Base-by-base conservation (phyloP, 2,797 vertebrate species). In the Clarias pachynema region DNA sequence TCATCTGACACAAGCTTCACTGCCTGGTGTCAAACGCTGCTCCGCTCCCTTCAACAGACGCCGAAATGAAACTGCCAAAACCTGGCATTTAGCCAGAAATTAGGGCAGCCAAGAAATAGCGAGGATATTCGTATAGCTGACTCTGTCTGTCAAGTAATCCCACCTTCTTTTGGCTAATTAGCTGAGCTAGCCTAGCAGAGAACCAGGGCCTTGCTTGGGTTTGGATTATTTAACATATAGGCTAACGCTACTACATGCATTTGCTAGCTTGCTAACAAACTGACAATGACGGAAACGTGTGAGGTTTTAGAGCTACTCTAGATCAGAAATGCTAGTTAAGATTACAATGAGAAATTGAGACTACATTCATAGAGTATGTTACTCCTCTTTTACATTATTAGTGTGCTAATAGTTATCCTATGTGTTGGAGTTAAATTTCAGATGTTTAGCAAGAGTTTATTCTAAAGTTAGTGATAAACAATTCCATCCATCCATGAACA, bases 31-130 rank as follows among this genome's bases (percentile, higher is more conserved):
- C 89, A 92, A 92, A 88, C 68, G 70, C 73, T 81, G 57, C 68
- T 69, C 53, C 78, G 59, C 87, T 91, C 87, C 86, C 89, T 89
- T 57, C 72, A 91, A 91, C 91, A 91, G 92, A 92, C 83, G 69
- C 84, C 87, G 84, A 91, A 93, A 93, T 88, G 88, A 87, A 87
- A 87, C 85, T 8, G 10, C 73, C 79, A 79, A 84, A 89, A 87
- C 69, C 24, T 91, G 93, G 92, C 88, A 69, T 37, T 10, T 40
- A 81, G 89, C 92, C 91, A 92, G 53, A 49, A 62, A 49, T 65
- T n/a, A 86, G 65, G 37, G 65, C 29, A 3, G 59, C 37, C 79
- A 20, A 69, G 26, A 1, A 37, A 26, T n/a, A 75, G 31, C 70
- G 24, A 79, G 66, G 79, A 16, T 22, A 63, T 40, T 77, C 57